These are phyloP conservation scores for Platorchestia sp. DNA, from an alignment of 1,140 invertebrate species.

Conservation along the genomic window DNA sequence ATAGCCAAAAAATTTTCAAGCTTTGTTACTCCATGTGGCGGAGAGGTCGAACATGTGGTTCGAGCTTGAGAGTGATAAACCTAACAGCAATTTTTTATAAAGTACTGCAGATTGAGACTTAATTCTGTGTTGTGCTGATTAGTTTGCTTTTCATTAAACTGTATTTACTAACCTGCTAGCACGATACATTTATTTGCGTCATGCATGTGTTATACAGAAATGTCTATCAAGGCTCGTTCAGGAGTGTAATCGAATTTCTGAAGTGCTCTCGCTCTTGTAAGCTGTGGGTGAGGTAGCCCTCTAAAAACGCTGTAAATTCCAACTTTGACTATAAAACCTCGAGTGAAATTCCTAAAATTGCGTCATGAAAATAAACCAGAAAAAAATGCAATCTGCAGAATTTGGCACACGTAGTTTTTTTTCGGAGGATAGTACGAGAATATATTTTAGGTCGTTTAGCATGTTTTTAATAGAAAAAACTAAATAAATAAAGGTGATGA, in stretches of 20 bases:
- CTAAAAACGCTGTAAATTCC: not conserved
- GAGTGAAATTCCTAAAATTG: not conserved
- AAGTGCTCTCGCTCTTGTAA: not conserved
- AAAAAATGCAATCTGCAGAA: not conserved
- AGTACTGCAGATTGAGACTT: too few species aligned
- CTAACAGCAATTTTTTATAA: too few species aligned
- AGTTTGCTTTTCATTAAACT: too few species aligned
- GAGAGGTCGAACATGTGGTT: too few species aligned
- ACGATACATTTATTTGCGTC: too few species aligned
- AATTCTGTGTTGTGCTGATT: too few species aligned
- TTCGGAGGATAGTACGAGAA: not conserved
- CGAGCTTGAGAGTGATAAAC: too few species aligned
- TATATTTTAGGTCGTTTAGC: too few species aligned
- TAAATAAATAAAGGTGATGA: not conserved
- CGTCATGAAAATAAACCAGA: not conserved
- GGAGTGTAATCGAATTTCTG: not conserved
- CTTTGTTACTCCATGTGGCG: too few species aligned
- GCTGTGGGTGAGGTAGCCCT: not conserved
- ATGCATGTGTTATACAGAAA: too few species aligned
- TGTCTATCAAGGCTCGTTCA: not conserved
- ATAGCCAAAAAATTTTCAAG: too few species aligned
- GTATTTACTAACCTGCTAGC: too few species aligned
- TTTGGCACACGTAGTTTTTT: not conserved
- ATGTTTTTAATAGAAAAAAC: not conserved
- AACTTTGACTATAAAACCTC: not conserved